These are phyloP conservation scores for Plodia interpunctella DNA, from an alignment of 1,140 invertebrate genomes.

Conservation along the genomic window DNA sequence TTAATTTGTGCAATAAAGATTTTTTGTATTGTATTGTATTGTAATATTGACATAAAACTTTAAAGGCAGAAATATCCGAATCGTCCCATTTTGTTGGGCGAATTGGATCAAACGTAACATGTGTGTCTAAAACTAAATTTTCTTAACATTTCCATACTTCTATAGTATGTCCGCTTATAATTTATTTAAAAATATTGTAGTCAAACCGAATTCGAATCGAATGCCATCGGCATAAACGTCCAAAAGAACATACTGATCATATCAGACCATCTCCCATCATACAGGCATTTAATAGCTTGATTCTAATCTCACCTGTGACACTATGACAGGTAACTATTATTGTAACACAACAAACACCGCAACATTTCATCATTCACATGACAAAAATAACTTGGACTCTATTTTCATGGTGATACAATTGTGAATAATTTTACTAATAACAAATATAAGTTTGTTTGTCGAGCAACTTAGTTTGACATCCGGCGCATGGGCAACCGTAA, in stretches of 20 bases:
- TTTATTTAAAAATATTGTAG: background rate
- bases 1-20: too few relatives aligned
- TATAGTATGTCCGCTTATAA: too few relatives aligned
- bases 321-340: conserved; percentile 66
- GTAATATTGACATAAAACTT: too few relatives aligned
- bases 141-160: too few relatives aligned
- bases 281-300: conserved; percentile 51
- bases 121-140: too few relatives aligned
- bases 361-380: conserved; percentile 12
- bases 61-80: too few relatives aligned
- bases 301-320: conserved; percentile 58
- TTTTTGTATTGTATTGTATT: too few relatives aligned
- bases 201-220: background rate
- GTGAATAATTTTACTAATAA: conserved; percentile 7
- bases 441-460: conserved; percentile 16
- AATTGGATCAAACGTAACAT: too few relatives aligned
- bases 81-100: too few relatives aligned
- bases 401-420: conserved; percentile 22
- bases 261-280: conserved; percentile 63
- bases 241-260: background rate
- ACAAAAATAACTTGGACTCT: conserved; percentile 25
- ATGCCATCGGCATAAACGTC: background rate
- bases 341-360: conserved; percentile 45
- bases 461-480: conserved; percentile 56
- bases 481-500: conserved; percentile 61